phyloP scores from a whole-genome alignment of 53 echinoderm and acorn worm species.

The Hippasteria phrygiana region DNA sequence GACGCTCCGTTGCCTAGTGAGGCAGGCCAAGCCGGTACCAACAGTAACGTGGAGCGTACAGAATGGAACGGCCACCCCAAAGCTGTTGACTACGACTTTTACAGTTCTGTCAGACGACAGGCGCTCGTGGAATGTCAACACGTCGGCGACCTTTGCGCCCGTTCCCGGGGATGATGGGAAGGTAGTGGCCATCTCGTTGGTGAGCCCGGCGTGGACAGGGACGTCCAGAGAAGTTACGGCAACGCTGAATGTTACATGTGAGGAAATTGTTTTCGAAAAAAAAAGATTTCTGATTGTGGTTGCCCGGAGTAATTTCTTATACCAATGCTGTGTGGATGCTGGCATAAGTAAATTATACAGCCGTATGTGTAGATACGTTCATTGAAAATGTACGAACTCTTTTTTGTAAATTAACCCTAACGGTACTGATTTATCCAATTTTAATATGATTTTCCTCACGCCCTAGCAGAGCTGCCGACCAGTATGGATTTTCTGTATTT shows the following conservation, averaged over 20 bases:
- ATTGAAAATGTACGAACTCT: too few species aligned
- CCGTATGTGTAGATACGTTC: too few species aligned
- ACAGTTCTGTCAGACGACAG: slow-evolving; percentile 25
- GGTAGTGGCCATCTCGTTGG: slow-evolving; percentile 14
- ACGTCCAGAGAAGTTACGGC: neutral
- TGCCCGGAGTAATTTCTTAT: too few species aligned
- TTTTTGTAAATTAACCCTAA: too few species aligned
- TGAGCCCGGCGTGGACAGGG: slow-evolving; percentile 26
- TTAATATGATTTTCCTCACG: too few species aligned
- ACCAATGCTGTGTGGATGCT: too few species aligned
- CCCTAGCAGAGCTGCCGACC: too few species aligned
- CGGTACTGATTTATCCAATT: too few species aligned
- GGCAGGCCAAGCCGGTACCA: slow-evolving; percentile 45
- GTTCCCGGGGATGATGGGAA: slow-evolving; percentile 27
- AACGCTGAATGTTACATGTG: slow-evolving; percentile 48
- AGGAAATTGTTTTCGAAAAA: neutral
- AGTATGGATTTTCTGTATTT: too few species aligned
- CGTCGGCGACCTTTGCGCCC: slow-evolving; percentile 22
- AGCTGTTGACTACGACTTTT: neutral
- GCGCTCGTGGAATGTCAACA: slow-evolving; percentile 24
- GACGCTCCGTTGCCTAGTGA: slow-evolving; percentile 15
- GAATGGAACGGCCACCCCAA: neutral
- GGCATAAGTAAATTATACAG: too few species aligned
- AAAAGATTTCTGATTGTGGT: too few species aligned
- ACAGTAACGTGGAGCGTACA: slow-evolving; percentile 38